A percentile compares a stretch with the other conserved stretches of the same genome.
These are phyloP conservation scores for Clavelina lepadiformis DNA, from an alignment of 23 tunicate genomes.

Conservation along the genomic window DNA sequence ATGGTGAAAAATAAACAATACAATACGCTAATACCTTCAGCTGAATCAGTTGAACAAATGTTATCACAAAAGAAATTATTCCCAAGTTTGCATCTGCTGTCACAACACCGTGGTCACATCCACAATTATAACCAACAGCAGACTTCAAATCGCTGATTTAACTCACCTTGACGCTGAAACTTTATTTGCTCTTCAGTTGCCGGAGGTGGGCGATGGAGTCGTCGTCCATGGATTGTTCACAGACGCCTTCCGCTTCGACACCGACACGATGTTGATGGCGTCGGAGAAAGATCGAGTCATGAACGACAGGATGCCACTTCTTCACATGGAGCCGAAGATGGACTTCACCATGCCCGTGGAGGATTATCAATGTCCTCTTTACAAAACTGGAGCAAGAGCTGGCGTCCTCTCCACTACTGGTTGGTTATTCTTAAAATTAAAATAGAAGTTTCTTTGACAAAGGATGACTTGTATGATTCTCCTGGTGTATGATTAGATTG, in stretches of 20 bases:
- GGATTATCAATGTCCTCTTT: slow-evolving; percentile 94
- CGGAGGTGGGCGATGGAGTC: slow-evolving; percentile 81
- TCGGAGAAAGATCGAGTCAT: slow-evolving; percentile 73
- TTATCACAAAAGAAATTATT: no score
- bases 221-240: slow-evolving; percentile 92
- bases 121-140: neutral
- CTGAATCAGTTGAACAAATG: no score
- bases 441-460: no score
- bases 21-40: no score
- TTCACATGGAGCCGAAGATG: slow-evolving; percentile 98
- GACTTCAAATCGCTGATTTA: neutral
- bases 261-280: slow-evolving; percentile 78
- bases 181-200: slow-evolving; percentile 43
- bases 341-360: slow-evolving; percentile 81
- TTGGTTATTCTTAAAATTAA: slow-evolving; percentile 9
- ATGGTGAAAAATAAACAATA: no score
- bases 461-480: no score
- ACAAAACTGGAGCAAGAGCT: slow-evolving; percentile 87
- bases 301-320: slow-evolving; percentile 92
- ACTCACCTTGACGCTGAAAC: neutral
- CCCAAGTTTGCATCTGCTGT: no score
- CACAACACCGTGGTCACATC: neutral
- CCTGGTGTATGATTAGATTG: no score
- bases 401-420: slow-evolving; percentile 99
- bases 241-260: slow-evolving; percentile 91